Evolutionary conservation across 2,888 invertebrate genomes (phyloP), one percentile per base, ranked within the genome.

Genomic region (Acholoe squamosa): DNA sequence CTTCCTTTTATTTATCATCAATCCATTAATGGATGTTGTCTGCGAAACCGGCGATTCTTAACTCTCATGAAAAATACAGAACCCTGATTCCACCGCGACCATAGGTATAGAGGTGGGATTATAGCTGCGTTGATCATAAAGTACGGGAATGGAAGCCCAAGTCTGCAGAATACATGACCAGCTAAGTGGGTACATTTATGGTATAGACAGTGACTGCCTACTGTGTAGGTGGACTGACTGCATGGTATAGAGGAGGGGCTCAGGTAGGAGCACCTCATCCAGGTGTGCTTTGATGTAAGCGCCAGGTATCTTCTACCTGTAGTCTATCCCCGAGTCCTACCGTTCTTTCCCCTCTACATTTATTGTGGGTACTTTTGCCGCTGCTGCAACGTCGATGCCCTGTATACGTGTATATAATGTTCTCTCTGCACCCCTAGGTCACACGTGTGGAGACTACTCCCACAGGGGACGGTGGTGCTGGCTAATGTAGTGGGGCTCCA

Each of bases 221-320:
- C 22, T 19, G 86, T 86, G 54, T 16, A 54, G 3, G 80, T 5
- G 3, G 34, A 25, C 43, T 0, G 80, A 1, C 22, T 16, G n/a
- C n/a, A 43, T 43, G 22, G 34, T 80, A 34, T 12, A 80, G 34
- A 43, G 80, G 80, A 34, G 43, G 34, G 80, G 19, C 80, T 80
- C 80, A 80, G 80, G 80, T 80, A 43, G 80, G 80, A 80, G 80
- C 80, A 16, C 34, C 80, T 80, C 80, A 80, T 19, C 80, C 80
- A 80, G 80, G 80, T 80, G 80, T 80, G 43, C 80, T 80, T 80
- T 80, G 80, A 80, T 34, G 80, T 80, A 33, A 80, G 80, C 80
- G 80, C 80, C 80, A 80, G 80, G 34, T 80, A 80, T 34, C 80
- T 34, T 80, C 80, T 80, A 80, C 80, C 80, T 80, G 80, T 80